These are phyloP conservation scores for Heptranchias perlo DNA, from an alignment of 2,113 vertebrate species.

Conservation along the genomic window DNA sequence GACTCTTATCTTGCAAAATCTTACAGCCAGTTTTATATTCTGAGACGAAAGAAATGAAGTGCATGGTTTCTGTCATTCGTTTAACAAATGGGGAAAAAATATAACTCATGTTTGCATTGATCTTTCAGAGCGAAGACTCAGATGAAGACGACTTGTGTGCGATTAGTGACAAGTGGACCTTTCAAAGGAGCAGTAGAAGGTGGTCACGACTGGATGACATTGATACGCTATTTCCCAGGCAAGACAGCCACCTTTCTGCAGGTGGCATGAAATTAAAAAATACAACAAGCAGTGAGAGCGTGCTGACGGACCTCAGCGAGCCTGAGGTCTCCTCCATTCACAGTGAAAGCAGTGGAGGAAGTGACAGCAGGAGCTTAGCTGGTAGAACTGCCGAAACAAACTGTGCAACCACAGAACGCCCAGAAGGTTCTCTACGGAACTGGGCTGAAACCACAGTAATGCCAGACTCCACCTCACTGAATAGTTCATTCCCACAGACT, in stretches of 20 bases:
- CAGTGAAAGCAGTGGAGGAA: conserved; percentile 80
- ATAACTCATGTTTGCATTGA: conserved; percentile 1
- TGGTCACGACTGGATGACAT: conserved; percentile 87
- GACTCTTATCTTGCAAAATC: conserved; percentile 46
- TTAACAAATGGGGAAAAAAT: conserved; percentile 45
- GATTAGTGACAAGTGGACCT: conserved; percentile 96
- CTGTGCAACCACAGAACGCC: conserved; percentile 59
- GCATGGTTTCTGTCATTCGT: conserved; percentile 46
- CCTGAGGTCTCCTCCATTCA: conserved; percentile 82
- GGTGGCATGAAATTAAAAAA: conserved; percentile 69
- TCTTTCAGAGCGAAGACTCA: conserved; percentile 81
- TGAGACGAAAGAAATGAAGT: conserved; percentile 45
- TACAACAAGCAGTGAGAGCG: conserved; percentile 86
- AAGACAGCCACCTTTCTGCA: conserved; percentile 56
- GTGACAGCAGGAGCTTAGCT: conserved; percentile 53
- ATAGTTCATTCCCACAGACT: conserved; percentile 52
- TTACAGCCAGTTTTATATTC: too few species aligned
- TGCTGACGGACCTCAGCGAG: conserved; percentile 89
- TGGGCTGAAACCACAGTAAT: conserved; percentile 61
- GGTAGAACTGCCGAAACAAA: conserved; percentile 41
- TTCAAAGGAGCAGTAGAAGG: conserved; percentile 84
- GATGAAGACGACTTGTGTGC: conserved; percentile 91
- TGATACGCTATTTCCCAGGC: conserved; percentile 61
- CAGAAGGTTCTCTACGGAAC: conserved; percentile 57
- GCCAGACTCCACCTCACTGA: conserved; percentile 56